Evolutionary conservation across 2,113 vertebrate species (phyloP).

Genomic region (Propithecus coquereli): DNA sequence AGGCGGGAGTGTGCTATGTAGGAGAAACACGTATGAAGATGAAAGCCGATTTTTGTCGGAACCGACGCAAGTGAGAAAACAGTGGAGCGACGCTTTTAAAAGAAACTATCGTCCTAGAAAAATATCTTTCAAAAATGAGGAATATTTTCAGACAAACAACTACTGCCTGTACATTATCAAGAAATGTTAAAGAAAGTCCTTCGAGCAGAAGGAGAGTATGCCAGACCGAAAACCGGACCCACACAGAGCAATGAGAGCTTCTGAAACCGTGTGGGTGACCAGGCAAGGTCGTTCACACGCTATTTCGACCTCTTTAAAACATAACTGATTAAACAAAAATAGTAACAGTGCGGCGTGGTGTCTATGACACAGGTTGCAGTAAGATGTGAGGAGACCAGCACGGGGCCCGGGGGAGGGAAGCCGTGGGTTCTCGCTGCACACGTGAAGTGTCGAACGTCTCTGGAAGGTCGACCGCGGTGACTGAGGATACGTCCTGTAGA

Average conservation of each 20-base stretch:
- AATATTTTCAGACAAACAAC: fast-evolving
- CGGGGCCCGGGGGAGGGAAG: fast-evolving
- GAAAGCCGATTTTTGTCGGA: not conserved
- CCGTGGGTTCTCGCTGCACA: not conserved
- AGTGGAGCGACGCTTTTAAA: not conserved
- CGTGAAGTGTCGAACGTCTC: not conserved
- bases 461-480: not conserved
- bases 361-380: not conserved
- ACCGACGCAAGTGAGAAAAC: not conserved
- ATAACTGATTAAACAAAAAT: not conserved
- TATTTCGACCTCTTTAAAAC: not conserved
- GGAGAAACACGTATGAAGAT: not conserved
- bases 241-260: no score
- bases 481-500: not conserved
- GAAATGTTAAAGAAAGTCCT: no score
- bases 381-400: not conserved
- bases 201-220: fast-evolving
- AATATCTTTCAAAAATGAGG: not conserved
- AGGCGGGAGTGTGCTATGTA: fast-evolving
- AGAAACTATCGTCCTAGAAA: fast-evolving
- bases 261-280: not conserved
- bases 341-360: no score
- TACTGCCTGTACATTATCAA: no score
- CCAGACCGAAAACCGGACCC: fast-evolving
- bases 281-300: not conserved